phyloP scores from a whole-genome alignment of 2,888 invertebrate species.

The Polydrusus pterygomalis region DNA sequence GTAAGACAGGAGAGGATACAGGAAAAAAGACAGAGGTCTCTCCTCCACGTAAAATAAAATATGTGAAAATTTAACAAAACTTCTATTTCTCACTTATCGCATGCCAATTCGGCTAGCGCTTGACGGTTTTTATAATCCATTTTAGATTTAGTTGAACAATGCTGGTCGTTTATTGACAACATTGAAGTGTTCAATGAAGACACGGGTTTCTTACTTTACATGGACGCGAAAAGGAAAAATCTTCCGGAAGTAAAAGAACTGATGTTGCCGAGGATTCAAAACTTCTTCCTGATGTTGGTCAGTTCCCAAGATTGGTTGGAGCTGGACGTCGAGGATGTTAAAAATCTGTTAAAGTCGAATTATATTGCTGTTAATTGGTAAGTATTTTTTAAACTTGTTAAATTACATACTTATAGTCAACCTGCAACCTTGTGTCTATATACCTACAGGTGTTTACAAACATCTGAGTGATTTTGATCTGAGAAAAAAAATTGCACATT shows the following conservation, averaged over 20 bases:
- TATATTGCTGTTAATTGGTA: slow-evolving; percentile 85
- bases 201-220: slow-evolving; percentile 80
- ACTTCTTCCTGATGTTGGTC: slow-evolving; percentile 85
- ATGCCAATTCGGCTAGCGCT: too few relatives aligned
- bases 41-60: neutral
- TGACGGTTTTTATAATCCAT: neutral
- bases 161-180: slow-evolving; percentile 85
- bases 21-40: neutral
- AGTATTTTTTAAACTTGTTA: slow-evolving; percentile 35
- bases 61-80: too few relatives aligned
- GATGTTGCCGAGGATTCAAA: slow-evolving; percentile 84
- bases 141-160: slow-evolving; percentile 83
- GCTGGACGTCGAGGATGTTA: slow-evolving; percentile 79
- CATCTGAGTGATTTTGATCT: too few relatives aligned
- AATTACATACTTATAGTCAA: too few relatives aligned
- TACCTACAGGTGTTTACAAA: too few relatives aligned
- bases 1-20: slow-evolving; percentile 64
- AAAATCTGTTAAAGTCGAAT: slow-evolving; percentile 81
- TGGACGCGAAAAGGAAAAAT: slow-evolving; percentile 73
- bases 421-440: too few relatives aligned
- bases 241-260: slow-evolving; percentile 80
- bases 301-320: slow-evolving; percentile 84
- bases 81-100: too few relatives aligned
- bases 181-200: slow-evolving; percentile 83
- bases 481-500: too few relatives aligned